Evolutionary conservation across 2,113 vertebrate species (phyloP).

Genomic region (Rhizomys pruinosus): DNA sequence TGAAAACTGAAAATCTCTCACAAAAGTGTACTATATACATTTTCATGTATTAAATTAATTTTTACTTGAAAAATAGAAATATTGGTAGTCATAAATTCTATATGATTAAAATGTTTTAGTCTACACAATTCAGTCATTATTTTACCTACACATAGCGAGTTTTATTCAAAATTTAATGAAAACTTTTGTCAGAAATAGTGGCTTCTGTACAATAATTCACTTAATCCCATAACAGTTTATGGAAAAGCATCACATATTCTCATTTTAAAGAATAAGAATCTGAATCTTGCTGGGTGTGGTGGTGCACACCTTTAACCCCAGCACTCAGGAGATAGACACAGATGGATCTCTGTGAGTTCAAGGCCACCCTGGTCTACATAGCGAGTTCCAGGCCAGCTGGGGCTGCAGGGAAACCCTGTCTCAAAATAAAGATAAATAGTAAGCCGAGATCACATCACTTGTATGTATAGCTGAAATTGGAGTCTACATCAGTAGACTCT

Average conservation of each 20-base stretch:
- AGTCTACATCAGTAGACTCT: neutral
- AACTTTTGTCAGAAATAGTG: neutral
- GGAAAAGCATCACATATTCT: neutral
- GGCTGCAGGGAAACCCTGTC: too few relatives aligned
- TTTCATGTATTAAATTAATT: slow-evolving; percentile 24
- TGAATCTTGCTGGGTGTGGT: too few relatives aligned
- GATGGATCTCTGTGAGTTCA: too few relatives aligned
- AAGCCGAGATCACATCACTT: neutral
- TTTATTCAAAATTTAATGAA: slow-evolving; percentile 29
- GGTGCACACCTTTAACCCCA: too few relatives aligned
- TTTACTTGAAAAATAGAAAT: slow-evolving; percentile 35
- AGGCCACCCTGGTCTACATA: too few relatives aligned
- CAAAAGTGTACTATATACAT: neutral
- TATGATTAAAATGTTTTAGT: slow-evolving; percentile 2
- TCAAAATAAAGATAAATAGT: neutral
- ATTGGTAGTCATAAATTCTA: slow-evolving; percentile 3
- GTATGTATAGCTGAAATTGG: neutral
- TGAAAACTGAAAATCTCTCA: neutral
- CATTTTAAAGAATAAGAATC: slow-evolving; percentile 11
- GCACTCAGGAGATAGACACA: too few relatives aligned
- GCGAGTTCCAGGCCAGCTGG: too few relatives aligned
- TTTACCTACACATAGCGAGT: neutral
- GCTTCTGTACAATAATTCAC: neutral
- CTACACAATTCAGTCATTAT: neutral
- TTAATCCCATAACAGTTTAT: slow-evolving; percentile 23